Evolutionary conservation across 2,797 vertebrate genomes (phyloP).

Genomic region (Momotus momota): DNA sequence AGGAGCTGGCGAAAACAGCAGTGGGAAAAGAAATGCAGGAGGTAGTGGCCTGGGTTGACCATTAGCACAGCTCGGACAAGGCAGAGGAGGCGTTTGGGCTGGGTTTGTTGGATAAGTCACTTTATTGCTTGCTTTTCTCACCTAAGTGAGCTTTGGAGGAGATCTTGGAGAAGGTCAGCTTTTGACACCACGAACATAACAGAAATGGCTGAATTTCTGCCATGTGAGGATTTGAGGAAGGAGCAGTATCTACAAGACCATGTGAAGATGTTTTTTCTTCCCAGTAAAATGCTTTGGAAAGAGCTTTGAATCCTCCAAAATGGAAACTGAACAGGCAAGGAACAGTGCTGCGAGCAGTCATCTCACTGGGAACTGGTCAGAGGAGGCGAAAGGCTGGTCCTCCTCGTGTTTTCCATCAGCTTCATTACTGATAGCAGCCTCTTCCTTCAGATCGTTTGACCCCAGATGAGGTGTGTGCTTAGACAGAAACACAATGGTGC

Average conservation of each 20-base stretch:
- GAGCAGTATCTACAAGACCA: not conserved
- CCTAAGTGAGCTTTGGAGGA: not conserved
- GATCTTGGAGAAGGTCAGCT: not conserved
- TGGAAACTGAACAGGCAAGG: not conserved
- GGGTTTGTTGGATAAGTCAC: not conserved
- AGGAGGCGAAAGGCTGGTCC: not conserved
- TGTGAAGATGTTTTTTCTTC: not conserved
- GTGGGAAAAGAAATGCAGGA: not conserved
- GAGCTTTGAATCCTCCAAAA: not conserved
- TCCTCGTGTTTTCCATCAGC: not conserved
- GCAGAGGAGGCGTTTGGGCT: not conserved
- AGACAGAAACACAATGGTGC: not conserved
- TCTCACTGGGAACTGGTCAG: not conserved
- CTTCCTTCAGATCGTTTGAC: not conserved
- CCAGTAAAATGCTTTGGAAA: not conserved
- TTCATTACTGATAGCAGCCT: not conserved
- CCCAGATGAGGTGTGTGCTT: rapidly evolving
- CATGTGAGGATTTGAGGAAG: not conserved
- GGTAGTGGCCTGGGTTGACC: not conserved
- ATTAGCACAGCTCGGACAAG: not conserved
- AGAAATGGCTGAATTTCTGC: not conserved
- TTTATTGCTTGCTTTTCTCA: not conserved
- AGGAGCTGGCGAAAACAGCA: not conserved
- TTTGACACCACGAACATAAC: not conserved
- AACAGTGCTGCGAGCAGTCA: not conserved